A percentile compares a stretch with the other conserved stretches of the same genome.
Conservation (phyloP, 2,113 vertebrate species). For the Narcine bancroftii region DNA sequence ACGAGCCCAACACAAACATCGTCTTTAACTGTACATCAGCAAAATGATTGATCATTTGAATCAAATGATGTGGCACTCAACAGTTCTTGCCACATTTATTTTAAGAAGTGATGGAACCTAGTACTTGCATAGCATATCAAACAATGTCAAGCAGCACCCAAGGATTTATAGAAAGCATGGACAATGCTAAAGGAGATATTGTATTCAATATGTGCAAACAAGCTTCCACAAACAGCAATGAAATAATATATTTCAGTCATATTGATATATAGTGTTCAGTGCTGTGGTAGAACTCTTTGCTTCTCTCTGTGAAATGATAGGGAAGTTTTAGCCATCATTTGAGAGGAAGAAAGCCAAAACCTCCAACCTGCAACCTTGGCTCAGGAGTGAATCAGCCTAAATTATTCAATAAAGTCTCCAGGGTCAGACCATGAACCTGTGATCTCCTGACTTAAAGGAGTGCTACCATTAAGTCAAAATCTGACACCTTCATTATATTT, state of each 20-base stretch:
- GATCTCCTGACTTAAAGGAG: not conserved
- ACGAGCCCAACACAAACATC: too few relatives aligned
- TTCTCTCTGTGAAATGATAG: not conserved
- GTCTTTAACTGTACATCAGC: not conserved
- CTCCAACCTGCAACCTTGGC: not conserved
- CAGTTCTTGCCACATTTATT: not conserved
- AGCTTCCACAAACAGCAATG: not conserved
- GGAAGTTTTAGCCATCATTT: not conserved
- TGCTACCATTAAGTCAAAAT: conserved; percentile 11
- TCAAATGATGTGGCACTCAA: not conserved
- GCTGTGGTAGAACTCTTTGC: not conserved
- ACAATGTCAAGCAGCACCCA: not conserved
- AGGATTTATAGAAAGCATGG: not conserved
- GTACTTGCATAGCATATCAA: not conserved
- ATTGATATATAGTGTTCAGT: not conserved
- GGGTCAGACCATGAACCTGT: not conserved
- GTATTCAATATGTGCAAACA: not conserved
- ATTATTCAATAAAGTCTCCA: not conserved
- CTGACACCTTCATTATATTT: conserved; percentile 21
- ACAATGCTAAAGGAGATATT: not conserved
- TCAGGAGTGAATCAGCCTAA: not conserved
- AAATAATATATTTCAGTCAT: not conserved
- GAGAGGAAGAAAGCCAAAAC: not conserved
- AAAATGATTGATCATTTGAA: not conserved
- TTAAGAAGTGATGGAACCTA: not conserved